Evolutionary conservation across 2,797 vertebrate species (phyloP).

Genomic region (Phrynocephalus guinanensis): DNA sequence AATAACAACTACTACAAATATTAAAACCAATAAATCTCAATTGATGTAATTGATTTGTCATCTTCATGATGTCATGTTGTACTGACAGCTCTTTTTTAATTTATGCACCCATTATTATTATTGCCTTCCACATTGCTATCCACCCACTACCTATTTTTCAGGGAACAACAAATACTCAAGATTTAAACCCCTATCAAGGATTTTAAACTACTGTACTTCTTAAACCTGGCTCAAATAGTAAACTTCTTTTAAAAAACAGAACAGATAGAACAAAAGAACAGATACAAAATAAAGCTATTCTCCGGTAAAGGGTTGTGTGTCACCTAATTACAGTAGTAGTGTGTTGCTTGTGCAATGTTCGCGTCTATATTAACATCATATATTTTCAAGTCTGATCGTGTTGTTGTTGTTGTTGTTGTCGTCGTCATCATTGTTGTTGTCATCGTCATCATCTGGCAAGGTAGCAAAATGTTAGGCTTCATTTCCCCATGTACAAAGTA

Average conservation of each 20-base stretch:
- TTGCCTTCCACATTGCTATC: not conserved
- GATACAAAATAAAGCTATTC: not conserved
- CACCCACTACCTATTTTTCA: not conserved
- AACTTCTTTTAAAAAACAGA: not conserved
- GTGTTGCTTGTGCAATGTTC: not conserved
- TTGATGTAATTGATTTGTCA: not conserved
- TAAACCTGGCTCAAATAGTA: not conserved
- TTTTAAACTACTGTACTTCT: not conserved
- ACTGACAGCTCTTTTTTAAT: not conserved
- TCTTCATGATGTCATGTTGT: not conserved
- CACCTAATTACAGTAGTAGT: not conserved
- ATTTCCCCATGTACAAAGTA: not conserved
- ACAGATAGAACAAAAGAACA: not conserved
- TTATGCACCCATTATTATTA: not conserved
- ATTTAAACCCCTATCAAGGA: not conserved
- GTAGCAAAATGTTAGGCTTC: not conserved
- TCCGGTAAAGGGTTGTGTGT: not conserved
- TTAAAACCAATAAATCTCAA: constrained; percentile 11
- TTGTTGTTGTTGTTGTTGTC: not conserved
- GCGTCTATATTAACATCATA: not conserved
- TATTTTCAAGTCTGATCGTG: not conserved
- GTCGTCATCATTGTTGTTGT: too few species aligned
- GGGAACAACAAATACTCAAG: not conserved
- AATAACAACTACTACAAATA: not conserved
- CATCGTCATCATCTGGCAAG: not conserved